phyloP scores from a whole-genome alignment of 30 jellyfish, hydroid and myxozoan genomes.

The Chironex yamaguchii region DNA sequence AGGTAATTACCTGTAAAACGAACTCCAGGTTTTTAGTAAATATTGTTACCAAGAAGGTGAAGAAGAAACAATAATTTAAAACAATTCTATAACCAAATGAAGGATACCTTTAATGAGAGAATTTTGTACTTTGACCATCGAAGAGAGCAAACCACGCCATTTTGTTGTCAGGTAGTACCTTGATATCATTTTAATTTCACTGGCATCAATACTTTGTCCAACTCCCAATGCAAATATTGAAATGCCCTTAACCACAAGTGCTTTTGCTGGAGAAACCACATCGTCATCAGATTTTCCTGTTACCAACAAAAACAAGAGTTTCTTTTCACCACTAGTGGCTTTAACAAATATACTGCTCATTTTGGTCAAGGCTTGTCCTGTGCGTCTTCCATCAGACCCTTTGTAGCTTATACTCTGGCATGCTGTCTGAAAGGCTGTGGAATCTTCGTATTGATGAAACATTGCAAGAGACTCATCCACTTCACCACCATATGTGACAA shows the following conservation, averaged over 20 bases:
- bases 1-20: too few relatives aligned
- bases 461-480: conserved; percentile 67
- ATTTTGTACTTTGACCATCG: conserved; percentile 92
- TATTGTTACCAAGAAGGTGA: conserved; percentile 19
- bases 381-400: conserved; percentile 88
- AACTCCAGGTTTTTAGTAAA: too few relatives aligned
- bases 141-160: conserved; percentile 93
- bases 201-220: conserved; percentile 80
- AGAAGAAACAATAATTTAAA: conserved; percentile 9
- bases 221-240: conserved; percentile 96
- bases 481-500: conserved; percentile 88
- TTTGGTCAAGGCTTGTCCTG: conserved; percentile 91
- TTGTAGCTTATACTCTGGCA: conserved; percentile 83
- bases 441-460: conserved; percentile 80
- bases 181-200: conserved; percentile 91
- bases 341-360: conserved; percentile 68
- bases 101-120: conserved; percentile 80
- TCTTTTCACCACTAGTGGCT: conserved; percentile 67
- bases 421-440: conserved; percentile 89
- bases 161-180: conserved; percentile 90
- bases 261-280: conserved; percentile 96
- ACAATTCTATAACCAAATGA: background rate
- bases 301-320: conserved; percentile 77
- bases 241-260: conserved; percentile 86
- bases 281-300: conserved; percentile 99